Base-by-base conservation (phyloP, 1,140 invertebrate species). In the Polypedilum pembai region DNA sequence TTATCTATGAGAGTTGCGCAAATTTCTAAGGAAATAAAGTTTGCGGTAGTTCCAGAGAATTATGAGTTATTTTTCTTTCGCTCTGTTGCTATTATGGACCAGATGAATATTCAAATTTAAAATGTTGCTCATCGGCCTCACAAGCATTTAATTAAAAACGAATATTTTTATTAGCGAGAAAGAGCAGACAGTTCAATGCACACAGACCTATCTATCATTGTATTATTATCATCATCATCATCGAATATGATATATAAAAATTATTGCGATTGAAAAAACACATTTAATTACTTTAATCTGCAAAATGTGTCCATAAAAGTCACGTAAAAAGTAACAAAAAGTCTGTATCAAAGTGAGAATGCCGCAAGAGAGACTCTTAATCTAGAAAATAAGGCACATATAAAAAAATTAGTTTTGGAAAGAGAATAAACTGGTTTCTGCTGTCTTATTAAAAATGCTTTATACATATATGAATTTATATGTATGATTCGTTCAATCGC, bases 271-370 rank as follows among this genome's bases (percentile, higher is more conserved):
- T 56, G 15, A 56, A 56, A 56, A 12, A 56, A 4, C 24, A 33
- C 24, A 33, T 56, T 56, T 56, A 56, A 56, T 56, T 56, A 56
- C 45, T n/a, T 56, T 56, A 56, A 56, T 56, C 45, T 12, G 45
- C 45, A n/a, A 56, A 56, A 56, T 56, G 45, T 56, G 45, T n/a
- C n/a, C 45, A 56, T 56, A 56, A 56, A 56, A 56, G 45, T 56
- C 45, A 56, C 45, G 45, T 56, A 12, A 45, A 45, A 45, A 12
- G 41, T 45, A 45, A 12, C 41, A 45, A 45, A 45, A 45, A 45
- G 15, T 45, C 15, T 45, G 41, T 15, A n/a, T 56, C 45, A 56
- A 56, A 56, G 45, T 3, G 3, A 56, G n/a, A 56, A n/a, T 56
- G 45, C 45, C 45, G 45, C 45, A n/a, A 56, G 45, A 56, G 45